phyloP scores from a whole-genome alignment of 2,888 invertebrate genomes.

The Uropetala carovei region DNA sequence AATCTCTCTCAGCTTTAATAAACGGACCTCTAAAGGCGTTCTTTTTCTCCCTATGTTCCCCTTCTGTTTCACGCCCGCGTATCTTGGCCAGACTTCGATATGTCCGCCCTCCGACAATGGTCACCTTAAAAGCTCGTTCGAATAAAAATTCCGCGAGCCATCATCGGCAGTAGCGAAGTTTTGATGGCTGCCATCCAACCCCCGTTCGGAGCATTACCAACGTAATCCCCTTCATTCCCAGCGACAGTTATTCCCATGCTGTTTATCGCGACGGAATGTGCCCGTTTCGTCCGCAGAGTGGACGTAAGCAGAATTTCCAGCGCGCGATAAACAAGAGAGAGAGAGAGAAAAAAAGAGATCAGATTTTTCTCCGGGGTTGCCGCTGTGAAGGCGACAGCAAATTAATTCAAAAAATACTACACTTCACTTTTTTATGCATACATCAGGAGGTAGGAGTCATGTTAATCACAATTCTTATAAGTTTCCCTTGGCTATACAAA shows the following conservation, averaged over 20 bases:
- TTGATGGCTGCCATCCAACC: background rate
- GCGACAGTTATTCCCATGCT: conserved; percentile 13
- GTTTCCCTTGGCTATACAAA: background rate
- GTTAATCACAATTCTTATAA: background rate
- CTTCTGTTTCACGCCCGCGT: background rate
- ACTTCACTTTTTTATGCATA: background rate
- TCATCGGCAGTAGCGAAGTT: background rate
- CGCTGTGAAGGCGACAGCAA: background rate
- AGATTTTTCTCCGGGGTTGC: background rate
- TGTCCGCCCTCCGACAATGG: background rate
- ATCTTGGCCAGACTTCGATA: background rate
- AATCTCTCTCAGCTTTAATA: background rate
- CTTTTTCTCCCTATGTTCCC: background rate
- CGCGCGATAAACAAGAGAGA: no score
- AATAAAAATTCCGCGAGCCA: background rate
- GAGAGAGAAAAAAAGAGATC: background rate
- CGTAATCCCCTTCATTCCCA: background rate
- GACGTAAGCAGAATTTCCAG: background rate
- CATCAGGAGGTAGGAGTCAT: background rate
- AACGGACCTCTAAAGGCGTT: background rate
- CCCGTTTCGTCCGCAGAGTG: background rate
- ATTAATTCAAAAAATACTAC: background rate
- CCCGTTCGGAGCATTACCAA: background rate
- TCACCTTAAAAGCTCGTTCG: background rate
- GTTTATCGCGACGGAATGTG: conserved; percentile 21